Conservation (phyloP, 2,113 vertebrate species). For the Oxyura jamaicensis region DNA sequence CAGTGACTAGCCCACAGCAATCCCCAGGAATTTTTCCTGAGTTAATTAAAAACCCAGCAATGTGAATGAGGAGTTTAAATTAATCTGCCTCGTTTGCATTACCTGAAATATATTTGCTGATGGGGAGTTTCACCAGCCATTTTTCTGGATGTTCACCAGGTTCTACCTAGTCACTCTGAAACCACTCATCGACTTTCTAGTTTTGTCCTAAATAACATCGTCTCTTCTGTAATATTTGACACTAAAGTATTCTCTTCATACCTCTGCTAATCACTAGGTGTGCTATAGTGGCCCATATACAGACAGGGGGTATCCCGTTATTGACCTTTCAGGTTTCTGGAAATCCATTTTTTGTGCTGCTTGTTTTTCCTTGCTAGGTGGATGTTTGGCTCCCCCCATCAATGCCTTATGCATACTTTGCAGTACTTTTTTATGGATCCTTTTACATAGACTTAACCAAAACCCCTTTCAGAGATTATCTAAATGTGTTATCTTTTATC, state of each 20-base stretch:
- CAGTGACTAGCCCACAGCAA: constrained; percentile 56
- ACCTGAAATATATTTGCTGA: constrained; percentile 49
- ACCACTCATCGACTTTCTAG: neutral
- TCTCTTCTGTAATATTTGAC: neutral
- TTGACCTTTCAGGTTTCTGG: neutral
- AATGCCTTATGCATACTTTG: neutral
- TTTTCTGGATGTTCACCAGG: neutral
- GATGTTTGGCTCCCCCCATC: neutral
- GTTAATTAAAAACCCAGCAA: constrained; percentile 62
- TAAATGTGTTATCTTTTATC: neutral
- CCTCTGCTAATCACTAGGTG: neutral
- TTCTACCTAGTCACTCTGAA: neutral
- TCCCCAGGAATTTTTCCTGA: constrained; percentile 49
- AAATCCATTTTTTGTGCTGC: neutral
- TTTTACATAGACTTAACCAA: neutral
- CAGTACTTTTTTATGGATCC: neutral
- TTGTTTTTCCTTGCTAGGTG: neutral
- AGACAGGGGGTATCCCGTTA: neutral
- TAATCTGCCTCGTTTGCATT: constrained; percentile 56
- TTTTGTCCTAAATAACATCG: neutral
- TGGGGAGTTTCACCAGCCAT: neutral
- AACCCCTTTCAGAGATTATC: neutral
- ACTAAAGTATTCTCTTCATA: neutral
- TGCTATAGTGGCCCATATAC: no score
- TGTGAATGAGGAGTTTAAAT: constrained; percentile 52